phyloP scores from a whole-genome alignment of 2,113 vertebrate genomes.

The Orthonyx spaldingii region DNA sequence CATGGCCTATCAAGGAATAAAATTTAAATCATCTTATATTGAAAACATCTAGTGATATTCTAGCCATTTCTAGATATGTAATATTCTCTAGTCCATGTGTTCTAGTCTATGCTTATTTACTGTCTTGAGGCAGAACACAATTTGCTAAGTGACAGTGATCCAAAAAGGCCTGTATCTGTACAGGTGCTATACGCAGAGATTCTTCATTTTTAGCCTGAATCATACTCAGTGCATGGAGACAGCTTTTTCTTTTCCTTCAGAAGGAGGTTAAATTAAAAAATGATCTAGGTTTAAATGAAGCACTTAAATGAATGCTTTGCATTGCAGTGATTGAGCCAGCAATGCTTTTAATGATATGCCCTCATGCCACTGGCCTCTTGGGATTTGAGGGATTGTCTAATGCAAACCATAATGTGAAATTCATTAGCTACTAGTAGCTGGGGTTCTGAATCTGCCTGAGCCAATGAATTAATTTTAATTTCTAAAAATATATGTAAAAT shows the following conservation, averaged over 20 bases:
- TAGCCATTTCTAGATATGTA: not conserved
- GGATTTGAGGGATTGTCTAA: not conserved
- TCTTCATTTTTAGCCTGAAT: not conserved
- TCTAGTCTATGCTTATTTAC: not conserved
- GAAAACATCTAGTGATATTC: not conserved
- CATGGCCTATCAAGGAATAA: not conserved
- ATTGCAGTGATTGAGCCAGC: not conserved
- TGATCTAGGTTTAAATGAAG: not conserved
- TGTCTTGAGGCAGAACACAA: not conserved
- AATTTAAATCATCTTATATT: not conserved
- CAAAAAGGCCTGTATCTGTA: not conserved
- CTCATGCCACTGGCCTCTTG: not conserved
- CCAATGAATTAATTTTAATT: not conserved
- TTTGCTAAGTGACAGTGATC: not conserved
- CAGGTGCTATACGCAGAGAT: not conserved
- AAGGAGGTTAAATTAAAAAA: not conserved
- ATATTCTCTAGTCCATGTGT: not conserved
- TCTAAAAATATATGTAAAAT: not conserved
- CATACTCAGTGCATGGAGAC: not conserved
- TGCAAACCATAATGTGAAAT: not conserved
- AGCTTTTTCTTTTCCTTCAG: not conserved
- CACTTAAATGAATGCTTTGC: not conserved
- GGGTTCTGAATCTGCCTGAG: not conserved
- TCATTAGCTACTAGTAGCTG: not conserved
- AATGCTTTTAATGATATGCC: not conserved